These are phyloP conservation scores for Euphonia xanthogaster DNA, from an alignment of 2,797 vertebrate species.

Conservation along the genomic window DNA sequence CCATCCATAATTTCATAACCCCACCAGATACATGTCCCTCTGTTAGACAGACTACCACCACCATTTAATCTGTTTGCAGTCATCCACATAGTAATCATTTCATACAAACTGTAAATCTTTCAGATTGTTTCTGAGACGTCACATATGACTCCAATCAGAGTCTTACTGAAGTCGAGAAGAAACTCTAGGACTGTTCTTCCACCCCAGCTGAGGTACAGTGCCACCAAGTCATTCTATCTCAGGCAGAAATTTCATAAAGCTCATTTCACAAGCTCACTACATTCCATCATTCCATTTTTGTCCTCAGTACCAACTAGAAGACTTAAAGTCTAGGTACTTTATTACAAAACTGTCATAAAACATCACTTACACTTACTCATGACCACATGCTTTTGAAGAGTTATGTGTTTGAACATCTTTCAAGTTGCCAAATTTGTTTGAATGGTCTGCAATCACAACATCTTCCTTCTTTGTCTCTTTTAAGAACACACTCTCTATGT, in stretches of 20 bases:
- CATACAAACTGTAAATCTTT: not conserved
- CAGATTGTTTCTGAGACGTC: not conserved
- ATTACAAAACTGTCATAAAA: not conserved
- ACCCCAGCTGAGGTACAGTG: not conserved
- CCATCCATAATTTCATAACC: not conserved
- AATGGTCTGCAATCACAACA: not conserved
- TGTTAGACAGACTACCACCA: not conserved
- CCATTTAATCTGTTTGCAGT: not conserved
- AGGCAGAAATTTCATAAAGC: not conserved
- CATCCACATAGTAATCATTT: not conserved
- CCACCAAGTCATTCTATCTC: not conserved
- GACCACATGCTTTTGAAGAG: not conserved
- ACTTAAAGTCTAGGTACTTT: not conserved
- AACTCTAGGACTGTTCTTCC: not conserved
- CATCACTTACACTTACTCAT: not conserved
- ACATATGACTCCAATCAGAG: not conserved
- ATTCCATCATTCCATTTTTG: not conserved
- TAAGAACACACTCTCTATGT: not conserved
- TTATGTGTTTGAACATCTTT: not conserved
- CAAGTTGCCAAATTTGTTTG: not conserved
- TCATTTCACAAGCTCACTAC: not conserved
- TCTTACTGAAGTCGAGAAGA: not conserved
- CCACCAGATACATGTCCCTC: not conserved
- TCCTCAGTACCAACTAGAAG: not conserved
- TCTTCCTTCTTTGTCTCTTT: not conserved